These are phyloP conservation scores for Ips nitidus DNA, from an alignment of 1,140 invertebrate genomes.

Conservation along the genomic window DNA sequence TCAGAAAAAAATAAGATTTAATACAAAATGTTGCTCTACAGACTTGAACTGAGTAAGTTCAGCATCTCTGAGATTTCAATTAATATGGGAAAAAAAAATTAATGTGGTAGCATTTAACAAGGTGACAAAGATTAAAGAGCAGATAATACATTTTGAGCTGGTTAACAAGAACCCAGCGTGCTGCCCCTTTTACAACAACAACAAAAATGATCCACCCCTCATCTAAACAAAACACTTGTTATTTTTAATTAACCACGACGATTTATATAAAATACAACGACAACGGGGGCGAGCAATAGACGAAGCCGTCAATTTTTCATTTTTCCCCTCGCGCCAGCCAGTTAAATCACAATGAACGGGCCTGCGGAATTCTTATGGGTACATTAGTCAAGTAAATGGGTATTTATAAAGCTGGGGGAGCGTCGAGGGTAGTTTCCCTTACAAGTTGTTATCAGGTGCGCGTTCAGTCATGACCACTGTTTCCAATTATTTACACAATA, in stretches of 20 bases:
- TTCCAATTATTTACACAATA: slow-evolving; percentile 49
- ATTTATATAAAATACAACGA: slow-evolving; percentile 24
- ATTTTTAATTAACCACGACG: slow-evolving; percentile 31
- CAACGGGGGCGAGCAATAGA: too few species aligned
- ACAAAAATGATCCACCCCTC: too few species aligned
- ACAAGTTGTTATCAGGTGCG: slow-evolving; percentile 48
- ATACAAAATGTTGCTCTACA: too few species aligned
- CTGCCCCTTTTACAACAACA: too few species aligned
- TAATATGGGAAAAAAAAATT: too few species aligned
- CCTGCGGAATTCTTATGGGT: slow-evolving; percentile 46
- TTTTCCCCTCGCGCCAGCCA: slow-evolving; percentile 25
- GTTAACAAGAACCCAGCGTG: too few species aligned
- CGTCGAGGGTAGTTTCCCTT: slow-evolving; percentile 36
- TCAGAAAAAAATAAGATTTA: too few species aligned
- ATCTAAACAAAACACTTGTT: slow-evolving; percentile 21
- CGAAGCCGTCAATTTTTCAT: slow-evolving; percentile 22
- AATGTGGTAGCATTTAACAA: too few species aligned
- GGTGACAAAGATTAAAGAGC: too few species aligned
- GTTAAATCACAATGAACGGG: slow-evolving; percentile 40
- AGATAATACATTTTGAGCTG: too few species aligned
- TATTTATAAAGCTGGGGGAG: slow-evolving; percentile 44
- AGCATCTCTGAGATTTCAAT: too few species aligned
- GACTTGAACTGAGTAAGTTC: too few species aligned
- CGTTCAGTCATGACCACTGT: slow-evolving; percentile 46
- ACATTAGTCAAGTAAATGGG: slow-evolving; percentile 49